phyloP scores from a whole-genome alignment of 2,888 invertebrate genomes.

The Odontothrips loti region DNA sequence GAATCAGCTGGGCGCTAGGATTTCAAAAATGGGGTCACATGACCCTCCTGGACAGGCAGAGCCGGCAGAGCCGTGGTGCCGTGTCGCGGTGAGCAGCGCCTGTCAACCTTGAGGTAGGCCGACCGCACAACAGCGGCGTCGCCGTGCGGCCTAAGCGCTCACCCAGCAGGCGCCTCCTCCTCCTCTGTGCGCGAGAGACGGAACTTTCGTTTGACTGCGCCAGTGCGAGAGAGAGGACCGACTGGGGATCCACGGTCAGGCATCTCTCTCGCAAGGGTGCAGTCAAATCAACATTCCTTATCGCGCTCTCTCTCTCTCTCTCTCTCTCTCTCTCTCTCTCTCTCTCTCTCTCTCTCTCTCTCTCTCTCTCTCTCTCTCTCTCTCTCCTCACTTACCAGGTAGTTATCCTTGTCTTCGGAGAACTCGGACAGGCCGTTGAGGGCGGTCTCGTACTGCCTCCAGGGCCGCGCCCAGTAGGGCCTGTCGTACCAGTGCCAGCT shows the following conservation, averaged over 20 bases:
- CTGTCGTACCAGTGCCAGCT: neutral
- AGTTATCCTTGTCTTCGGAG: slow-evolving; percentile 20
- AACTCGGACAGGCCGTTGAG: slow-evolving; percentile 13
- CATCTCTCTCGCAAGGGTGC: too few species aligned
- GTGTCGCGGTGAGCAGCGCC: neutral
- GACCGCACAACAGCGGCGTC: neutral
- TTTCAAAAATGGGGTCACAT: too few species aligned
- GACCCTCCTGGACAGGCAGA: too few species aligned
- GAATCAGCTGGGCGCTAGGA: too few species aligned
- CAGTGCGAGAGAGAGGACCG: too few species aligned
- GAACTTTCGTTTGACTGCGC: too few species aligned
- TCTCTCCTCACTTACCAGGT: slow-evolving; percentile 15
- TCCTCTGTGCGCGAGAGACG: too few species aligned
- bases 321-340: too few species aligned
- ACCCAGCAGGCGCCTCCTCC: neutral
- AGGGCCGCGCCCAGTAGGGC: slow-evolving; percentile 7
- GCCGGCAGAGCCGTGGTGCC: neutral
- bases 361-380: slow-evolving; percentile 31
- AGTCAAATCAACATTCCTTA: neutral
- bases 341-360: neutral
- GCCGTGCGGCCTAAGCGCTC: neutral
- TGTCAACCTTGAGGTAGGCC: neutral
- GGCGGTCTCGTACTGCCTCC: slow-evolving; percentile 7
- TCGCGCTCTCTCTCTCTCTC: too few species aligned
- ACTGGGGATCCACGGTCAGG: too few species aligned